Evolutionary conservation across 2,113 vertebrate species (phyloP).

Genomic region (Galbula dea): DNA sequence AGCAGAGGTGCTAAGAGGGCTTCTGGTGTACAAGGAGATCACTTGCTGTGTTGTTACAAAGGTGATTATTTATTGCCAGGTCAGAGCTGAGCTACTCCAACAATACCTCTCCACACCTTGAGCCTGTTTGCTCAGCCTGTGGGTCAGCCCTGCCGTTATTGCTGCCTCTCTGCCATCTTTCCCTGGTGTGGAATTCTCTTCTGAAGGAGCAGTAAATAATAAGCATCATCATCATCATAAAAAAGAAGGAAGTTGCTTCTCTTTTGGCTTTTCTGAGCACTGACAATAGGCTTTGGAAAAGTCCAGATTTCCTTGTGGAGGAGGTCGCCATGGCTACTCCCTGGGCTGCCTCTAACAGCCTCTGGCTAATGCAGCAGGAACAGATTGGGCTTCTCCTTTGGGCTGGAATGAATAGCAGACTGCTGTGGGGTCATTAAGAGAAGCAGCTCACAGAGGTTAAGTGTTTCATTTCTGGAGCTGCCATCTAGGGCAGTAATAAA

Average conservation of each 20-base stretch:
- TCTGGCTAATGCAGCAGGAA: slow-evolving; percentile 31
- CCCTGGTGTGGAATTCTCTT: not conserved
- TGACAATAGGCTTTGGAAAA: slow-evolving; percentile 20
- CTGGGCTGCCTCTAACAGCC: not conserved
- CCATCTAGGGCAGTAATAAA: not conserved
- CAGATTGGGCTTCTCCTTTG: slow-evolving; percentile 26
- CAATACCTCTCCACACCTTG: not conserved
- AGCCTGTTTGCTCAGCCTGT: not conserved
- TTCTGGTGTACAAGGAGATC: not conserved
- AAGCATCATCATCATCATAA: not conserved
- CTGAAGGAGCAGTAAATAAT: not conserved
- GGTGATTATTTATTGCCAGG: not conserved
- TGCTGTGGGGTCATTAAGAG: slow-evolving; percentile 22
- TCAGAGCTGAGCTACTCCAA: not conserved
- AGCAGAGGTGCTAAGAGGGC: not conserved
- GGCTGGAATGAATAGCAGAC: slow-evolving; percentile 14
- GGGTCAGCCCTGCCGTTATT: not conserved
- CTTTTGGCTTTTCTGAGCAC: not conserved
- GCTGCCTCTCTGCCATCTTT: not conserved
- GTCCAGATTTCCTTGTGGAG: not conserved
- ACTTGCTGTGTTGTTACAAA: not conserved
- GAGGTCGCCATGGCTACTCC: slow-evolving; percentile 1
- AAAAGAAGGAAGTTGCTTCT: not conserved
- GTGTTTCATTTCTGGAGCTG: slow-evolving; percentile 47
- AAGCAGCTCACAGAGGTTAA: slow-evolving; percentile 52